Percentiles rank a stretch among this genome's conserved stretches.
Evolutionary conservation across 2,113 vertebrate species (phyloP).

Genomic region (Urocitellus parryii): DNA sequence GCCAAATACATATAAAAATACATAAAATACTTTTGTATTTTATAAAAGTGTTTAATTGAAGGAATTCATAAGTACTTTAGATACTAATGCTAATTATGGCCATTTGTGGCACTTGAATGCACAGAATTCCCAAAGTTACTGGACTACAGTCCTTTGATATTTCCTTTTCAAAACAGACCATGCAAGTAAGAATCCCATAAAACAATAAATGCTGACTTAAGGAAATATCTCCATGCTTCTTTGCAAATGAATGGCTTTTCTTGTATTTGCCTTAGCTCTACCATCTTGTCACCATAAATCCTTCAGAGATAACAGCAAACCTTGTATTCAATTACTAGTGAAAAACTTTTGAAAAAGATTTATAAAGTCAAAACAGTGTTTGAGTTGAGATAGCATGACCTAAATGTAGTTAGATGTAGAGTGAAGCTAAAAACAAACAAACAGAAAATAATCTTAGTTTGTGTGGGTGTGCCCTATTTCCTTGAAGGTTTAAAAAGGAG

Average conservation of each 20-base stretch:
- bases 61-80: slow-evolving; percentile 17
- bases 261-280: not conserved
- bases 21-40: not conserved
- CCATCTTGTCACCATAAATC: not conserved
- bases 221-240: not conserved
- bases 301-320: not conserved
- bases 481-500: not conserved
- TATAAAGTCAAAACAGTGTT: not conserved
- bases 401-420: not conserved
- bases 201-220: not conserved
- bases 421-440: not conserved
- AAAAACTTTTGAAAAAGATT: not conserved
- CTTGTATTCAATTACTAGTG: not conserved
- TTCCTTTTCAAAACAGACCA: not conserved
- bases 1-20: not conserved
- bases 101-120: not conserved
- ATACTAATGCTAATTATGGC: not conserved
- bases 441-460: not conserved
- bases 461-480: not conserved
- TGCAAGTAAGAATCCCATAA: not conserved
- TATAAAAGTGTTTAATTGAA: not conserved
- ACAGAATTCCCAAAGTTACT: not conserved
- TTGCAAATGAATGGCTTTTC: not conserved
- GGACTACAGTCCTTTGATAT: not conserved
- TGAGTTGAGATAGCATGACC: not conserved